These are phyloP conservation scores for Mus minutoides DNA, from an alignment of 2,797 vertebrate species.

Conservation along the genomic window DNA sequence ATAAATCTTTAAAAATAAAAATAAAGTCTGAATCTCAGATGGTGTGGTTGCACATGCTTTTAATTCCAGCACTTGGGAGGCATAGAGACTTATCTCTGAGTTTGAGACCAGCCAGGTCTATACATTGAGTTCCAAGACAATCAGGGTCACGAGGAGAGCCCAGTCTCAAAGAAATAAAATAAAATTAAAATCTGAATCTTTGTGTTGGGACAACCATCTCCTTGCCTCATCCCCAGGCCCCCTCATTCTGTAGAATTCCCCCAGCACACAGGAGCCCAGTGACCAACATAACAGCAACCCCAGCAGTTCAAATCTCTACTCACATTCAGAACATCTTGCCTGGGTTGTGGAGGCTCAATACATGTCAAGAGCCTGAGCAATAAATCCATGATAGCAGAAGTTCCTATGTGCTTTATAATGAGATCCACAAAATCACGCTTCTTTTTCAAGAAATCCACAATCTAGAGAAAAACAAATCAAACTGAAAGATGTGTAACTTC, in stretches of 20 bases:
- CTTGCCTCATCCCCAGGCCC: too few species aligned
- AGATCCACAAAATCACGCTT: conserved; percentile 97
- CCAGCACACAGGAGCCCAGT: neutral
- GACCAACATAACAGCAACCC: too few species aligned
- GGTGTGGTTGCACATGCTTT: neutral
- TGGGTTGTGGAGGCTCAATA: conserved; percentile 97
- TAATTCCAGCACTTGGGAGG: neutral
- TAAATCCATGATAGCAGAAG: conserved; percentile 98
- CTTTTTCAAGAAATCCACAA: conserved; percentile 97
- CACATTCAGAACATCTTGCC: conserved; percentile 97
- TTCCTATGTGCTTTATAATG: conserved; percentile 99
- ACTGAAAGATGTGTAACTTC: neutral
- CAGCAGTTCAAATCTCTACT: conserved; percentile 79
- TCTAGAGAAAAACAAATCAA: conserved; percentile 86
- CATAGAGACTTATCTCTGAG: neutral
- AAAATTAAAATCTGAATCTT: neutral
- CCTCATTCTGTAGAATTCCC: neutral
- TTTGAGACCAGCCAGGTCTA: neutral
- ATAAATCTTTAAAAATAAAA: neutral
- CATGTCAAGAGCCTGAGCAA: conserved; percentile 98
- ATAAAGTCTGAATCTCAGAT: neutral
- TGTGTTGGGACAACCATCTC: neutral
- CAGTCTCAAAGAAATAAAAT: neutral
- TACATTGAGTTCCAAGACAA: neutral
- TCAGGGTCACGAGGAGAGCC: neutral